Base-by-base conservation (phyloP, 2,888 invertebrate genomes). In the Archips crataeganus region DNA sequence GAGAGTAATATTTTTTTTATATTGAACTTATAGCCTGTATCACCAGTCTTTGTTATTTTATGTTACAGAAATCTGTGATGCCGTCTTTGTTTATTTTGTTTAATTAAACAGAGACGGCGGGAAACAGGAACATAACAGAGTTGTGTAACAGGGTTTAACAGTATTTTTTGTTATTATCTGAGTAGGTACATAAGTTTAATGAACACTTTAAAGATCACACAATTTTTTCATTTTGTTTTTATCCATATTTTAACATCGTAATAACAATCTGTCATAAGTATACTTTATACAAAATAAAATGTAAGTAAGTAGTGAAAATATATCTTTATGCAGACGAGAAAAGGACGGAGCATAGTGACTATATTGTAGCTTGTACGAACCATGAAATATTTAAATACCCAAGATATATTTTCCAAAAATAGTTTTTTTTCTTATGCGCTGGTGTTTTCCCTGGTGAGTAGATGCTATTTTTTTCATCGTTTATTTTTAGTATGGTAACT, bases 401-500 rank as follows among this genome's bases (percentile, higher is more conserved):
- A 68, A 68, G 70, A 60, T 68, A 71, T 70, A 36, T 70, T 36
- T 54, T 54, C 45, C 39, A 13, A n/a, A 10, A 13, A 59, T 34
- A 13, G 34, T 8, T n/a, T 2, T 60, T 60, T 60, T 6, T 60
- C 23, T 23, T 23, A 23, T 39, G 5, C 34, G 2, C 36, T 60
- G 3, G n/a, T 49, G 49, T 23, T 54, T 15, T 36, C 13, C n/a
- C 36, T 36, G 13, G 70, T 65, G 69, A 47, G 51, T 54, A 74
- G 64, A 42, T 47, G 64, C 42, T 39, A 64, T 59, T 81, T 82
- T 81, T 84, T 85, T 85, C 68, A 84, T 81, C 82, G 88, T 91
- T 93, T 91, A 91, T 91, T 89, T 9, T 88, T 84, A 82, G 78
- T 85, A 83, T 94, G 94, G 94, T 94, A 94, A 94, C 94, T 93